These are phyloP conservation scores for Sinopyrophorus schimmeli DNA, from an alignment of 2,888 invertebrate genomes.

Conservation along the genomic window DNA sequence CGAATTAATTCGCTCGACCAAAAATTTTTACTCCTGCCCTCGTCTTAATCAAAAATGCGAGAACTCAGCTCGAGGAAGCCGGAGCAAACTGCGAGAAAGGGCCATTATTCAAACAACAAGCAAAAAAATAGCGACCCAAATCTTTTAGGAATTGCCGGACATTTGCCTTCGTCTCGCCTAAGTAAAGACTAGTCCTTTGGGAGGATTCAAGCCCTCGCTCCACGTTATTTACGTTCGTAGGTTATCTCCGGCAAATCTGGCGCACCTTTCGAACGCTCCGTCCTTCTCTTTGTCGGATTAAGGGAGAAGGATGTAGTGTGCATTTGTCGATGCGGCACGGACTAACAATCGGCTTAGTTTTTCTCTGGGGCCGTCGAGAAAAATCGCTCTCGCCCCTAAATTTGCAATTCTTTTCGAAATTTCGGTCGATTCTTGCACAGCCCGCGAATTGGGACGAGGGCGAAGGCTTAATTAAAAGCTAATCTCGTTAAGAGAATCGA, in stretches of 20 bases:
- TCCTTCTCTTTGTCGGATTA: conserved; percentile 28
- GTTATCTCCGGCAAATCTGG: conserved; percentile 39
- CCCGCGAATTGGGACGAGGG: conserved; percentile 29
- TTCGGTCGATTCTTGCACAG: conserved; percentile 8
- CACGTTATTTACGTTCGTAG: conserved; percentile 40
- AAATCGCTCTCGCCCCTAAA: too few relatives aligned
- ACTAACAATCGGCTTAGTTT: conserved; percentile 26
- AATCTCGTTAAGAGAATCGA: conserved; percentile 36
- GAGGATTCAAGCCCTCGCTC: conserved; percentile 37
- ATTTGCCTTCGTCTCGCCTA: conserved; percentile 35
- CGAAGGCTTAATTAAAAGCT: conserved; percentile 35
- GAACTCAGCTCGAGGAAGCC: too few relatives aligned
- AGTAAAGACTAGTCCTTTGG: conserved; percentile 34
- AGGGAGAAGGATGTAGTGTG: conserved; percentile 26
- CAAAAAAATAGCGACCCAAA: conserved; percentile 32
- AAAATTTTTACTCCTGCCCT: not conserved
- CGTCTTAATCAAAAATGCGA: conserved; percentile 20
- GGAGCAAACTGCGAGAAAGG: conserved; percentile 7
- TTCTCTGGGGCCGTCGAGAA: conserved; percentile 19
- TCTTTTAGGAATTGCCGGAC: conserved; percentile 36
- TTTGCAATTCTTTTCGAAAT: too few relatives aligned
- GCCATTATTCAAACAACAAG: conserved; percentile 26
- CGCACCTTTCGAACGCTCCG: conserved; percentile 37
- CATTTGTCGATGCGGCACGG: conserved; percentile 32
- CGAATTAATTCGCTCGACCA: not conserved